Conservation (phyloP, 1,140 invertebrate species). For the Bradysia coprophila region DNA sequence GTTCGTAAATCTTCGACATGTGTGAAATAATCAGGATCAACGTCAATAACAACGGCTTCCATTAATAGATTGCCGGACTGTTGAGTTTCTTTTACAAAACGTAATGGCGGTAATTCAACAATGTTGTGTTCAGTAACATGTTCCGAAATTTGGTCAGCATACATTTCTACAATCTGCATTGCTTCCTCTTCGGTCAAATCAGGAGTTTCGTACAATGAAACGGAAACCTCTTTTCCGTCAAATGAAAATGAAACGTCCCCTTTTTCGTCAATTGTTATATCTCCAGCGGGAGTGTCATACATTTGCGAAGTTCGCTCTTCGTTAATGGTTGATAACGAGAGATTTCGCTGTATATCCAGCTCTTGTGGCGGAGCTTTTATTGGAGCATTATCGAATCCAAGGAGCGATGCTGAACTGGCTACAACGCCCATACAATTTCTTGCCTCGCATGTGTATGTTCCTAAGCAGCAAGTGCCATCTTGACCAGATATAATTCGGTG, state of each 20-base stretch:
- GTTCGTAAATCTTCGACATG: conserved; percentile 63
- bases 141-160: conserved; percentile 78
- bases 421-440: conserved; percentile 83
- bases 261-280: conserved; percentile 57
- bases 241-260: conserved; percentile 77
- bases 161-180: conserved; percentile 81
- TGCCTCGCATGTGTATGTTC: conserved; percentile 86
- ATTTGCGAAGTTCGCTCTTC: conserved; percentile 78
- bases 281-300: conserved; percentile 58
- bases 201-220: conserved; percentile 78
- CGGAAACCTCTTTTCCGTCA: conserved; percentile 78
- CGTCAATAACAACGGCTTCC: conserved; percentile 82
- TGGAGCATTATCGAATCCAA: conserved; percentile 64
- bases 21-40: conserved; percentile 64
- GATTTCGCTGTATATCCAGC: conserved; percentile 43
- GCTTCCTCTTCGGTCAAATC: conserved; percentile 83
- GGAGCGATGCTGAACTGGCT: conserved; percentile 66
- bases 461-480: conserved; percentile 75
- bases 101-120: conserved; percentile 68
- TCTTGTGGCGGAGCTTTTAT: conserved; percentile 23
- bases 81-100: conserved; percentile 76
- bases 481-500: conserved; percentile 77
- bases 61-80: conserved; percentile 69
- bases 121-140: conserved; percentile 75
- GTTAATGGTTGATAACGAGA: conserved; percentile 73